Evolutionary conservation across 2,888 invertebrate genomes (phyloP).

Genomic region (Ectobius pallidus): DNA sequence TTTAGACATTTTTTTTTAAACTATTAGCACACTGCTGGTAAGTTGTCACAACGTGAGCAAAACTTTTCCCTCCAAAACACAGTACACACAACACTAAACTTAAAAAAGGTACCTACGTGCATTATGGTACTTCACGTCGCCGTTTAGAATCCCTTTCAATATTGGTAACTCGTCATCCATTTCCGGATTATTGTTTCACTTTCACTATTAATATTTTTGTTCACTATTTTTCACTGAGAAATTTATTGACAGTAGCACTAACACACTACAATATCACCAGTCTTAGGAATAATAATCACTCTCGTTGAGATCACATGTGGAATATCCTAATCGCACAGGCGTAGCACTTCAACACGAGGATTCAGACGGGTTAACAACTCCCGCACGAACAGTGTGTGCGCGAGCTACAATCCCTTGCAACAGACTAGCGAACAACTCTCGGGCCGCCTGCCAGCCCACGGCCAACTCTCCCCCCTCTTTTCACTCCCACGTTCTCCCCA

Average conservation of each 20-base stretch:
- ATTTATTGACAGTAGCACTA: too few species aligned
- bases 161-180: constrained; percentile 92
- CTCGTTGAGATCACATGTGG: background rate
- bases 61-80: too few species aligned
- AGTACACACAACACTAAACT: too few species aligned
- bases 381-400: background rate
- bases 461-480: constrained; percentile 63
- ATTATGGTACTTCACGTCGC: constrained; percentile 90
- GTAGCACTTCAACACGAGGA: background rate
- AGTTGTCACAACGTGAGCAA: too few species aligned
- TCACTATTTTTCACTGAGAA: constrained; percentile 3
- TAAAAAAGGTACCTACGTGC: constrained; percentile 79
- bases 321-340: too few species aligned
- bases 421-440: background rate
- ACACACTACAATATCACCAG: constrained; percentile 5
- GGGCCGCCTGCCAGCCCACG: constrained; percentile 1
- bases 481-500: constrained; percentile 59
- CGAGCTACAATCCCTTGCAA: background rate
- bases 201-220: constrained; percentile 16
- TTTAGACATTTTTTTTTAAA: too few species aligned
- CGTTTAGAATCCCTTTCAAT: constrained; percentile 88
- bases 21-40: too few species aligned
- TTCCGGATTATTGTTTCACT: constrained; percentile 29
- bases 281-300: background rate
- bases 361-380: background rate